Evolutionary conservation across 2,797 vertebrate species (phyloP).

Genomic region (Tauraco hartlaubi): DNA sequence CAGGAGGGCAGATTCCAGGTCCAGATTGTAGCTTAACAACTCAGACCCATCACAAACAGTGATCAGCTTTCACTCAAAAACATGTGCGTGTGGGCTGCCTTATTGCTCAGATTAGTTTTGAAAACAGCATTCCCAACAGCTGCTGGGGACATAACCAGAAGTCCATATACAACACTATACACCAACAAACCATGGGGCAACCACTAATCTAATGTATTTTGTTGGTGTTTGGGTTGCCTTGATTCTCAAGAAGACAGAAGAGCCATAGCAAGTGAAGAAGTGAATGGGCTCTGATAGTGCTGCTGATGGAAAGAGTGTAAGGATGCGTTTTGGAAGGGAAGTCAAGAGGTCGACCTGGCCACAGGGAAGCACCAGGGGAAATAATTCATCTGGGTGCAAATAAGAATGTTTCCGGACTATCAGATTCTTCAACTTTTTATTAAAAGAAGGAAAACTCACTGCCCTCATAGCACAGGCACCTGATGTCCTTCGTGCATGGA

Average conservation of each 20-base stretch:
- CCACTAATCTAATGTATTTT: not conserved
- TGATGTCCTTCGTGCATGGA: accelerated
- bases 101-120: not conserved
- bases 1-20: not conserved
- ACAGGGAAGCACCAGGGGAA: not conserved
- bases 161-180: not conserved
- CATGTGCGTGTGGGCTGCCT: not conserved
- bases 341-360: not conserved
- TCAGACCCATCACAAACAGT: not conserved
- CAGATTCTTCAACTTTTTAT: not conserved
- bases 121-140: conserved; percentile 4
- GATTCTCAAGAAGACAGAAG: not conserved
- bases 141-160: not conserved
- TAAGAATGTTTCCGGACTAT: not conserved
- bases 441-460: not conserved
- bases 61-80: conserved; percentile 27
- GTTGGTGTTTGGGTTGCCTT: not conserved
- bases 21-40: not conserved
- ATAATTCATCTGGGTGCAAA: not conserved
- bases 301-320: not conserved
- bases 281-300: not conserved
- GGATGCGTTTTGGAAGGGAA: not conserved
- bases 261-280: not conserved
- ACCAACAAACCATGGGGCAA: not conserved
- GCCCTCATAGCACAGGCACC: not conserved